These are phyloP conservation scores for Umimayanthus kanabou DNA, from an alignment of 92 coral and sea anemone species.

Conservation along the genomic window DNA sequence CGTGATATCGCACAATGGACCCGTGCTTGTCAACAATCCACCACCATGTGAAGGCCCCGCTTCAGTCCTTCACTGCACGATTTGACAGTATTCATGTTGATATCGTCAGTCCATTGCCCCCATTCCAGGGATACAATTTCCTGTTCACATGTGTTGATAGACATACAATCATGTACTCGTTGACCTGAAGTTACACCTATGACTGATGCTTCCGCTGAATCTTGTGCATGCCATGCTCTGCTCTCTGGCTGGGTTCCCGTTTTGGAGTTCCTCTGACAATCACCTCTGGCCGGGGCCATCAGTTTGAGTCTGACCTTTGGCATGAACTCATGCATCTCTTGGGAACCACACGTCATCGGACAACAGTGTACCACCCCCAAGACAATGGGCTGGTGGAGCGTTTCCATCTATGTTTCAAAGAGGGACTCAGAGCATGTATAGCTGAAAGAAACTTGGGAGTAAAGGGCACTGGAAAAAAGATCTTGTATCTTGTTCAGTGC, in stretches of 20 bases:
- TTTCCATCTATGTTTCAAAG: constrained; percentile 54
- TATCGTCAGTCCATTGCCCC: not conserved
- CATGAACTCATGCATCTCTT: no score
- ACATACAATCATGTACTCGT: constrained; percentile 34
- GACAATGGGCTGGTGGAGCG: constrained; percentile 60
- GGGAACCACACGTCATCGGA: no score
- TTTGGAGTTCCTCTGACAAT: constrained; percentile 38
- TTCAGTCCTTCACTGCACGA: constrained; percentile 18
- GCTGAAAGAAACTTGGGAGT: constrained; percentile 41
- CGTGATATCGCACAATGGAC: constrained; percentile 32
- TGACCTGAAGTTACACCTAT: constrained; percentile 64
- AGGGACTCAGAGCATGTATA: constrained; percentile 44
- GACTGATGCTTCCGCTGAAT: constrained; percentile 48
- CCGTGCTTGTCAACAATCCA: constrained; percentile 32
- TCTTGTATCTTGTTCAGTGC: no score
- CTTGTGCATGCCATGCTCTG: constrained; percentile 51
- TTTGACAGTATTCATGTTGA: not conserved
- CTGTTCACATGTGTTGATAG: constrained; percentile 53
- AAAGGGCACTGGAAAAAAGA: no score
- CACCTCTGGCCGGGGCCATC: constrained; percentile 26
- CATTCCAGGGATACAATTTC: constrained; percentile 51
- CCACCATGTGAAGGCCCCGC: constrained; percentile 4
- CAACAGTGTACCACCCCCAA: constrained; percentile 40
- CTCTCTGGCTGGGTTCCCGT: constrained; percentile 52
- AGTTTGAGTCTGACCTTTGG: constrained; percentile 70